These are phyloP conservation scores for Tortrix viridana DNA, from an alignment of 2,888 invertebrate species.

Conservation along the genomic window DNA sequence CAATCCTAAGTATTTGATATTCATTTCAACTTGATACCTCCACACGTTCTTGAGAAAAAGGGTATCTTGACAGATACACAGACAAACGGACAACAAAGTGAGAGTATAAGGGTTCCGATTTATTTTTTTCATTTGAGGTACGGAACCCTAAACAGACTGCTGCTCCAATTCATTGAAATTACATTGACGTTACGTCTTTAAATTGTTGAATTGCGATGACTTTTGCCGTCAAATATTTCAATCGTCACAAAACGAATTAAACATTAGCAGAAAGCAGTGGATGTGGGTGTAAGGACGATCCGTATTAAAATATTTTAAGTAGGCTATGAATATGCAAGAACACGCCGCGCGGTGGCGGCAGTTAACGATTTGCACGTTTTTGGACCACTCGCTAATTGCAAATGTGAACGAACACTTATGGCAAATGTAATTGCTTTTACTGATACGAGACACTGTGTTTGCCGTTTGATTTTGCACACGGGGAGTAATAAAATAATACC, in stretches of 20 bases:
- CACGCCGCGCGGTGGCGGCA: slow-evolving; percentile 75
- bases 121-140: too few species aligned
- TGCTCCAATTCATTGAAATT: too few species aligned
- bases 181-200: too few species aligned
- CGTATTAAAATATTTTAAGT: slow-evolving; percentile 83
- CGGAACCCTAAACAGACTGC: too few species aligned
- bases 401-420: slow-evolving; percentile 82
- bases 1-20: too few species aligned
- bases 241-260: slow-evolving; percentile 65
- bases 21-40: too few species aligned
- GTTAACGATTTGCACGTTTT: slow-evolving; percentile 84
- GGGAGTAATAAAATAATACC: slow-evolving; percentile 34
- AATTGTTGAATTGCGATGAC: neutral
- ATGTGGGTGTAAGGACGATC: slow-evolving; percentile 68
- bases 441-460: slow-evolving; percentile 70
- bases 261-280: slow-evolving; percentile 75
- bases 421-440: slow-evolving; percentile 80
- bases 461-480: slow-evolving; percentile 59
- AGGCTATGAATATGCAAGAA: slow-evolving; percentile 84
- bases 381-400: slow-evolving; percentile 82
- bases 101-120: too few species aligned
- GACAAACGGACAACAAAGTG: too few species aligned
- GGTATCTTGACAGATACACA: too few species aligned
- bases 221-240: slow-evolving; percentile 51
- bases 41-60: too few species aligned